Evolutionary conservation across 2,113 vertebrate species (phyloP).

Genomic region (Chlamydotis undulata): DNA sequence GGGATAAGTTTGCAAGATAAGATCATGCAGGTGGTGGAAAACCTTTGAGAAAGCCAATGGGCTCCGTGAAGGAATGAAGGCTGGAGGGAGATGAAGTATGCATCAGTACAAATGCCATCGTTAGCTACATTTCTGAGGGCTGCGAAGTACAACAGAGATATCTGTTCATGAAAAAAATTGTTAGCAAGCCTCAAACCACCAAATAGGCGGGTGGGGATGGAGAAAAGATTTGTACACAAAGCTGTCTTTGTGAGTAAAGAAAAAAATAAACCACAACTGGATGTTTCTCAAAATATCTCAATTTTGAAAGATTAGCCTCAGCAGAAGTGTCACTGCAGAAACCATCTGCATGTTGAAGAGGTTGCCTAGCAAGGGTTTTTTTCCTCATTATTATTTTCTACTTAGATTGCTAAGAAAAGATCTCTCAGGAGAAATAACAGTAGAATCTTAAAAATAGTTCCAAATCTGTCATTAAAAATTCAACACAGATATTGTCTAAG

Average conservation of each 20-base stretch:
- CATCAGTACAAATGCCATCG: background rate
- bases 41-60: background rate
- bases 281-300: conserved; percentile 79
- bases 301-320: conserved; percentile 73
- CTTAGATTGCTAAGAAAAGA: conserved; percentile 56
- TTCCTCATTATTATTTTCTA: conserved; percentile 51
- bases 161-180: conserved; percentile 52
- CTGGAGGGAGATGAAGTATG: background rate
- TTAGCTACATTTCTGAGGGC: background rate
- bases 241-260: conserved; percentile 45
- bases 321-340: conserved; percentile 67
- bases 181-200: conserved; percentile 40
- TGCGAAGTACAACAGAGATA: conserved; percentile 14
- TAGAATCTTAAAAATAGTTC: conserved; percentile 52
- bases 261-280: conserved; percentile 64
- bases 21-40: background rate
- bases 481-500: conserved; percentile 25
- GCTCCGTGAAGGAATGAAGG: background rate
- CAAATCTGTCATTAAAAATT: conserved; percentile 53
- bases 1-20: background rate
- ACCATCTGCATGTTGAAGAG: conserved; percentile 62
- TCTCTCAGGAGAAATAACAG: conserved; percentile 48
- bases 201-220: background rate
- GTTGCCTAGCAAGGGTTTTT: conserved; percentile 55
- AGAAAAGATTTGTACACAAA: conserved; percentile 53